These are phyloP conservation scores for Lucinisca nassula DNA, from an alignment of 2,888 invertebrate genomes.

Conservation along the genomic window DNA sequence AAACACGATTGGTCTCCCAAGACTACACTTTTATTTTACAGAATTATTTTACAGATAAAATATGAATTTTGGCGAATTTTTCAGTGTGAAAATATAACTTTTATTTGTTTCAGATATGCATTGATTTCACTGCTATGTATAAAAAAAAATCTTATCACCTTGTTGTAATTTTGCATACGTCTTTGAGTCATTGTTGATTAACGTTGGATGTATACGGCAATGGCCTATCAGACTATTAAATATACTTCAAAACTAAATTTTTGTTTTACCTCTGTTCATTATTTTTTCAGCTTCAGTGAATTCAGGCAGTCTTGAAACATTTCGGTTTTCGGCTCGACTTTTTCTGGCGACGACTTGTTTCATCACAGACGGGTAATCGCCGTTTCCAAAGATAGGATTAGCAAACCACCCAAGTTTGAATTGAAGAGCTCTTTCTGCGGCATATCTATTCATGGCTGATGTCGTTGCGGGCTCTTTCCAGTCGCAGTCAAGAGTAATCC, in stretches of 20 bases:
- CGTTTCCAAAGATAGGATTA: slow-evolving; percentile 84
- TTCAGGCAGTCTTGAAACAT: slow-evolving; percentile 79
- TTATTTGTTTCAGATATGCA: no score
- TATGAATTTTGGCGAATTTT: no score
- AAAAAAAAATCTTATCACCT: no score
- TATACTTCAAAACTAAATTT: neutral
- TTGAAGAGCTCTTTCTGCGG: slow-evolving; percentile 80
- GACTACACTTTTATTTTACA: no score
- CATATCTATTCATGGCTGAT: slow-evolving; percentile 71
- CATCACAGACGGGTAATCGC: slow-evolving; percentile 89
- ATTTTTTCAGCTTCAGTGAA: slow-evolving; percentile 83
- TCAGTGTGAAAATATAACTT: no score
- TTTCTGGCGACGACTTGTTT: slow-evolving; percentile 75
- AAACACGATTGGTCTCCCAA: no score
- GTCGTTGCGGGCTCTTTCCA: slow-evolving; percentile 80
- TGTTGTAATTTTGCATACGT: no score
- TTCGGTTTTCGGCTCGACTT: slow-evolving; percentile 76
- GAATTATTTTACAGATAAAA: no score
- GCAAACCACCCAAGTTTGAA: slow-evolving; percentile 87
- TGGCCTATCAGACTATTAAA: neutral
- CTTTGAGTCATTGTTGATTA: no score
- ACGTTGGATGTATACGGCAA: no score
- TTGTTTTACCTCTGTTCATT: slow-evolving; percentile 80
- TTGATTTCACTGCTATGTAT: no score
- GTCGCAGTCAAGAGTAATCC: slow-evolving; percentile 82